Evolutionary conservation across 2,888 invertebrate genomes (phyloP), one percentile per base, ranked within the genome.

Genomic region (Rhagonycha lutea): DNA sequence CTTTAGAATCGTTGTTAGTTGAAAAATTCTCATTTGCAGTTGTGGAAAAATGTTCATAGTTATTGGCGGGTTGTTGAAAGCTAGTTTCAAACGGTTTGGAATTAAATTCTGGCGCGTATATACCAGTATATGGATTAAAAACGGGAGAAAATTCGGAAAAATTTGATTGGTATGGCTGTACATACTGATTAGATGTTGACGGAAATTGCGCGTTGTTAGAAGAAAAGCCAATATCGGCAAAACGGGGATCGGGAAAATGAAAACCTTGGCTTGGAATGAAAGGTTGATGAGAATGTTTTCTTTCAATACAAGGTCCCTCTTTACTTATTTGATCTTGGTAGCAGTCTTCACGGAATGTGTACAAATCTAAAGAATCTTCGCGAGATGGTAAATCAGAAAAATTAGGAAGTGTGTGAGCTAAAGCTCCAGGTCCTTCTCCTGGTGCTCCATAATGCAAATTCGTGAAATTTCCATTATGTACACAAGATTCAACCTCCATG

Each of bases 391-490:
- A 82, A 78, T 88, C 87, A 63, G 84, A 81, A 80, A 87, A 87
- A 67, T 81, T 78, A 76, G 84, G 75, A 82, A 87, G 79, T 81
- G 86, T 77, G 82, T 80, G 80, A 68, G 81, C 73, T 72, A 81
- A 74, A 14, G 80, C 82, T 26, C 86, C 86, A 4, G 87, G 85
- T n/a, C 87, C 88, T 80, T 87, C 88, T 11, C 88, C 90, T 76
- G 88, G 86, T 24, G 90, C 89, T 81, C 92, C 91, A 85, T 92
- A 93, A 84, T 93, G 93, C 69, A 93, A 89, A 85, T 92, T 92
- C 80, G 91, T 92, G 83, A 92, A 94, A 85, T 90, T 92, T 26
- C 92, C 92, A 75, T 91, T 88, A 84, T 91, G 92, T 18, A 92
- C 91, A 85, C 93, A 93, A 63, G 91, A 90, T 85, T 91, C 92